Evolutionary conservation across 2,797 vertebrate species (phyloP).

Genomic region (Pantherophis alleghaniensis): DNA sequence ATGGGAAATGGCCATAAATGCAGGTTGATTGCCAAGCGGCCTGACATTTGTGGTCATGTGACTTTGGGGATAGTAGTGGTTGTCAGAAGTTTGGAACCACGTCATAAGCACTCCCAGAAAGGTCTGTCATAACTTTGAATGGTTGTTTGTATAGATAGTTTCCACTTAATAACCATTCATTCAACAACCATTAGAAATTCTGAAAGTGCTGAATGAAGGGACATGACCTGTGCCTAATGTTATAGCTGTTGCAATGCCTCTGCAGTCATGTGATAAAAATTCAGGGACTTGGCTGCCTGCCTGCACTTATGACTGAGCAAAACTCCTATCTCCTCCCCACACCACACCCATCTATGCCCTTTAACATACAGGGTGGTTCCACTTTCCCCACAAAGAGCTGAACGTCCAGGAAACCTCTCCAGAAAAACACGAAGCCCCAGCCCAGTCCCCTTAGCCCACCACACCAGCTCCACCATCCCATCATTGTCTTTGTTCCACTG

Average conservation of each 20-base stretch:
- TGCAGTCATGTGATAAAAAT: background rate
- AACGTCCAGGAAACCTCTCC: too few relatives aligned
- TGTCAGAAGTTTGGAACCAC: background rate
- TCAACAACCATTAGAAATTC: background rate
- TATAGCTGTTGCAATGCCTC: background rate
- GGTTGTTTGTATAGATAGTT: background rate
- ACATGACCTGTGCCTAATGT: background rate
- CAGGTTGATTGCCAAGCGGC: background rate
- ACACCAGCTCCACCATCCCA: too few relatives aligned
- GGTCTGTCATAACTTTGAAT: background rate
- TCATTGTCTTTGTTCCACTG: too few relatives aligned
- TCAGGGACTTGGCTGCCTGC: too few relatives aligned
- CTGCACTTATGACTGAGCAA: too few relatives aligned
- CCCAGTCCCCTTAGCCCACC: too few relatives aligned
- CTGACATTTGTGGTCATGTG: background rate
- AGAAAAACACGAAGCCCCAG: too few relatives aligned
- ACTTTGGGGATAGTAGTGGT: background rate
- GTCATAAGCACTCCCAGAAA: background rate
- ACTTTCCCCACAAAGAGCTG: too few relatives aligned
- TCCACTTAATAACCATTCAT: background rate
- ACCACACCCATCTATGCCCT: too few relatives aligned
- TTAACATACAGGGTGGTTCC: too few relatives aligned
- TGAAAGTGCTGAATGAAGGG: background rate
- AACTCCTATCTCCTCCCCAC: too few relatives aligned
- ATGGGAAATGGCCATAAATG: background rate